Evolutionary conservation across 2,797 vertebrate species (phyloP).

Genomic region (Tarsius wallacei): DNA sequence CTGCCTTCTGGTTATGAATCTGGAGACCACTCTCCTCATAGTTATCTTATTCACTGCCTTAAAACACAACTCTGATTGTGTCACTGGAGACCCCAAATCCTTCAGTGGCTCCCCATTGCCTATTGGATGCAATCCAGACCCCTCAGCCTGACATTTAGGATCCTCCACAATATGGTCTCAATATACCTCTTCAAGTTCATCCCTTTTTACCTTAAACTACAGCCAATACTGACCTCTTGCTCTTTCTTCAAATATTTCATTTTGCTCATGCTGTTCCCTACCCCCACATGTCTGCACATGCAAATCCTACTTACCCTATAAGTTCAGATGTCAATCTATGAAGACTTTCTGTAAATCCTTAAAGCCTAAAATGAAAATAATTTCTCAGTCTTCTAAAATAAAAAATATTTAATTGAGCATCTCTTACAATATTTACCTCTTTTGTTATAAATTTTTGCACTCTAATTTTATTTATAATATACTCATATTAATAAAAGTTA

Average conservation of each 20-base stretch:
- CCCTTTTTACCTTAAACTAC: background rate
- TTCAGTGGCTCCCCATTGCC: background rate
- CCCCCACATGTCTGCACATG: background rate
- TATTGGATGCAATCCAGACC: background rate
- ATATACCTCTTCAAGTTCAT: background rate
- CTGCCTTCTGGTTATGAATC: background rate
- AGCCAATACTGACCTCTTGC: background rate
- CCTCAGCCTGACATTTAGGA: background rate
- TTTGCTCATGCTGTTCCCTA: background rate
- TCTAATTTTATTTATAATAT: background rate
- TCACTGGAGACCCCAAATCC: background rate
- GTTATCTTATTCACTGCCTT: background rate
- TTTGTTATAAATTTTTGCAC: background rate
- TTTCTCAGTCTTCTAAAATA: slow-evolving; percentile 7
- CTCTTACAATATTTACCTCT: background rate
- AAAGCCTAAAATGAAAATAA: slow-evolving; percentile 20
- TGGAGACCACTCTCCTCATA: background rate
- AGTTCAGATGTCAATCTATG: background rate
- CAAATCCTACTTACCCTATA: background rate
- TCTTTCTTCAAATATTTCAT: slow-evolving; percentile 10
- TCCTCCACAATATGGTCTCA: background rate
- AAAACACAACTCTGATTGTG: background rate
- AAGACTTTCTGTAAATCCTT: background rate
- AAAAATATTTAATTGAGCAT: background rate
- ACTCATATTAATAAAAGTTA: background rate